Percentiles rank a stretch among this genome's conserved stretches.
Evolutionary conservation across 2,888 invertebrate species (phyloP).

Genomic region (Erebia palarica): DNA sequence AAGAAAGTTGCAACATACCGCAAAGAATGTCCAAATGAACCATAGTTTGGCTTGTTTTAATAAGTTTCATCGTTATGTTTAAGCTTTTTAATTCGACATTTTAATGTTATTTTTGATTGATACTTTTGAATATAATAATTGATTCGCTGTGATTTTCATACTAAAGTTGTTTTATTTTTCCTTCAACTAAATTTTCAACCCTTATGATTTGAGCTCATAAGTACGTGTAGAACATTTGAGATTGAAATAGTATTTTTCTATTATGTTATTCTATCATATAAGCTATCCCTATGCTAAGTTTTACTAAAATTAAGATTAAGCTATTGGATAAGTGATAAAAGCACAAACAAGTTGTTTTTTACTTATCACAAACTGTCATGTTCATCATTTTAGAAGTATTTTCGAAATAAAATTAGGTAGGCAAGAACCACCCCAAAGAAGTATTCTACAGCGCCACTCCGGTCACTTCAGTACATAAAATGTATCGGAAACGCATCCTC

Average conservation of each 20-base stretch:
- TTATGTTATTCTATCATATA: neutral
- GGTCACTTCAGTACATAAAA: no score
- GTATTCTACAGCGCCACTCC: no score
- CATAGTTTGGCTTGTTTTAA: constrained; percentile 4
- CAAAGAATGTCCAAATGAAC: constrained; percentile 2
- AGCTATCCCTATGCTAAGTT: constrained; percentile 2
- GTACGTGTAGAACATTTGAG: constrained; percentile 2
- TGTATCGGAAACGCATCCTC: no score
- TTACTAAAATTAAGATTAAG: constrained; percentile 1
- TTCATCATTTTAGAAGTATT: no score
- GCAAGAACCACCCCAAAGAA: no score
- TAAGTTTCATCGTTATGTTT: constrained; percentile 1
- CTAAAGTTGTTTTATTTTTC: neutral
- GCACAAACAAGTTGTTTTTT: neutral
- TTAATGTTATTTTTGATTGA: no score
- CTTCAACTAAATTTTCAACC: neutral
- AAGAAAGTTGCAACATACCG: constrained; percentile 2
- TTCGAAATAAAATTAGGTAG: no score
- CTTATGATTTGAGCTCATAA: neutral
- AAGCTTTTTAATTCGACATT: neutral
- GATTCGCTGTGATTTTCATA: no score
- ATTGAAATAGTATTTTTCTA: neutral
- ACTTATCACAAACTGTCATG: no score
- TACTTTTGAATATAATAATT: no score
- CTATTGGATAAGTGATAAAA: constrained; percentile 4